These are phyloP conservation scores for Spea multiplicata DNA, from an alignment of 2,113 vertebrate genomes.

Conservation along the genomic window DNA sequence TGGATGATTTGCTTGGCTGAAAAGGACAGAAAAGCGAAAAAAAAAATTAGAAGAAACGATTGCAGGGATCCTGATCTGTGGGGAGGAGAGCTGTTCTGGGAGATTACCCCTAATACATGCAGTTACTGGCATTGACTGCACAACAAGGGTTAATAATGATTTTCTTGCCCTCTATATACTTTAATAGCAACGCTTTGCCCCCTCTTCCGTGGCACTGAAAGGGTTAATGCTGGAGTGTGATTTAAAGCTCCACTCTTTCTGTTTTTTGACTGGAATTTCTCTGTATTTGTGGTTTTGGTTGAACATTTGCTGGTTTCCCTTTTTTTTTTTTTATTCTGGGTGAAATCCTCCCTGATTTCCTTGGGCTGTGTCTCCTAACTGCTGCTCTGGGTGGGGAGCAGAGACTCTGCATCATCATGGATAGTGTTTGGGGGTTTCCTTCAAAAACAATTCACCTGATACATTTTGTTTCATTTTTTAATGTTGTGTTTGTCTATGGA, in stretches of 20 bases:
- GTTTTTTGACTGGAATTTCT: not conserved
- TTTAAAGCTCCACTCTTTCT: not conserved
- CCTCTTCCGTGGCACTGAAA: not conserved
- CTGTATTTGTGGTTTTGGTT: constrained; percentile 5
- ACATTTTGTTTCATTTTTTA: too few species aligned
- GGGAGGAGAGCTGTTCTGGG: constrained; percentile 11
- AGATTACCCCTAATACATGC: too few species aligned
- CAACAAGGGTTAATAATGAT: too few species aligned
- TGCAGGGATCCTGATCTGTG: not conserved
- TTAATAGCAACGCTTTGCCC: too few species aligned
- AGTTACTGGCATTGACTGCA: too few species aligned
- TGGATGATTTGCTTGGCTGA: not conserved
- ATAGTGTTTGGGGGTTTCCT: too few species aligned
- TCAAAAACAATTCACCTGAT: too few species aligned
- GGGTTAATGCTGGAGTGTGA: not conserved
- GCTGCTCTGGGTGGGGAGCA: not conserved
- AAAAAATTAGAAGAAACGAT: not conserved
- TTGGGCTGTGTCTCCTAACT: not conserved
- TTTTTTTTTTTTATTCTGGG: not conserved
- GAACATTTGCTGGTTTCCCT: not conserved
- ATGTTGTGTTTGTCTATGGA: too few species aligned
- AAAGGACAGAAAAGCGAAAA: not conserved
- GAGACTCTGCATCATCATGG: too few species aligned
- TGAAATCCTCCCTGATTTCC: not conserved
- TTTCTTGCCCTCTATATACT: too few species aligned